These are phyloP conservation scores for Tanytarsus gracilentus DNA, from an alignment of 2,888 invertebrate genomes.

Conservation along the genomic window DNA sequence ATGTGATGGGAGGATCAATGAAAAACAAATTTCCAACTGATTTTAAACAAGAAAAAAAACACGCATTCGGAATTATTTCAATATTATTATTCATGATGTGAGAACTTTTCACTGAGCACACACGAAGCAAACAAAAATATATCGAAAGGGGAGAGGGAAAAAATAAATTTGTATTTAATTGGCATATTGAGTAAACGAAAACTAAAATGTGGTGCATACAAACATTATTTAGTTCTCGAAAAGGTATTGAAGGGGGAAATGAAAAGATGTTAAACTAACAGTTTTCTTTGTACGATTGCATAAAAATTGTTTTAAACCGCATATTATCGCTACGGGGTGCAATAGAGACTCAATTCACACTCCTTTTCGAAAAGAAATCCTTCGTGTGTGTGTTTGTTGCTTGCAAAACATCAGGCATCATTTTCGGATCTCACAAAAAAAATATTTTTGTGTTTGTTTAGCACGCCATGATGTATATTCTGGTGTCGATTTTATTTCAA, in stretches of 20 bases:
- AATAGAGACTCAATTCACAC: background rate
- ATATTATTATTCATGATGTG: background rate
- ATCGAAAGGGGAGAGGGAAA: constrained; percentile 7
- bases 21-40: constrained; percentile 27
- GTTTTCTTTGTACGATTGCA: background rate
- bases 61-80: constrained; percentile 12
- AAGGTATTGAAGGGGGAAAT: background rate
- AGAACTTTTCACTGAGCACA: constrained; percentile 15
- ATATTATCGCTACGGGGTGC: constrained; percentile 33
- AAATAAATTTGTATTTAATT: constrained; percentile 27
- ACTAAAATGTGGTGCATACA: constrained; percentile 12
- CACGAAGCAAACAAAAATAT: background rate
- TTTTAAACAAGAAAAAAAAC: constrained; percentile 16
- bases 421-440: background rate
- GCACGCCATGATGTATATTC: constrained; percentile 12
- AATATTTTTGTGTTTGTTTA: constrained; percentile 18
- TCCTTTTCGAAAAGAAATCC: background rate
- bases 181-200: constrained; percentile 32
- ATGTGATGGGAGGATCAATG: constrained; percentile 15
- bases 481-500: background rate
- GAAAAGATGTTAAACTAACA: constrained; percentile 24
- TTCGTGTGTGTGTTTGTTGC: background rate
- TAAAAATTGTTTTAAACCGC: constrained; percentile 32
- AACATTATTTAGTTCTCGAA: constrained; percentile 9
- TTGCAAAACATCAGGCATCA: background rate